phyloP scores from a whole-genome alignment of 1,140 invertebrate genomes.

The Ips nitidus region DNA sequence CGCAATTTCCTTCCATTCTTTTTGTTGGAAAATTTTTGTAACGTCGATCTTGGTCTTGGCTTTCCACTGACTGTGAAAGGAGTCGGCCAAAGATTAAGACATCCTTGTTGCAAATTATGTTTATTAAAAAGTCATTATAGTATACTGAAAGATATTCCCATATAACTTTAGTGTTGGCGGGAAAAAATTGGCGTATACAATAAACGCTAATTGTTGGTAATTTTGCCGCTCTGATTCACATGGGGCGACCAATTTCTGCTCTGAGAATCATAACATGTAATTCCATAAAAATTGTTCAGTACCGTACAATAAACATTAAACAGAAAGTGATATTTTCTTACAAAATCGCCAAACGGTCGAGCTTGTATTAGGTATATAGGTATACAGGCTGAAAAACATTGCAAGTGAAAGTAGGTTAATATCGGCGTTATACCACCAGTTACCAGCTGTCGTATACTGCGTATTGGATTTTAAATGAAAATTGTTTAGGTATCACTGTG shows the following conservation, averaged over 20 bases:
- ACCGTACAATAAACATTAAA: not conserved
- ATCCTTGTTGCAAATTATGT: not conserved
- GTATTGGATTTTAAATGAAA: too few relatives aligned
- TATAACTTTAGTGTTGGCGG: too few relatives aligned
- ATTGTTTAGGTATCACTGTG: too few relatives aligned
- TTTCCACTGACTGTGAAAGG: not conserved
- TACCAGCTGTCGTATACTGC: conserved; percentile 14
- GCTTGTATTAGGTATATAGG: not conserved
- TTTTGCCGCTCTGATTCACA: conserved; percentile 24
- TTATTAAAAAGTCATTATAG: conserved; percentile 1
- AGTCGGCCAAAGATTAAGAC: not conserved
- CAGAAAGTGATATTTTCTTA: not conserved
- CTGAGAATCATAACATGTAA: not conserved
- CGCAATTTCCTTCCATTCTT: conserved; percentile 14
- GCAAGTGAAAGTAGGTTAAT: conserved; percentile 31
- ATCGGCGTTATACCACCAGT: conserved; percentile 18
- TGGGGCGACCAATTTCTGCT: conserved; percentile 11
- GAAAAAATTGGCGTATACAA: not conserved
- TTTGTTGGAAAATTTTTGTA: not conserved
- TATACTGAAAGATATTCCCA: not conserved
- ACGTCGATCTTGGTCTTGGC: not conserved
- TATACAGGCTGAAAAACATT: conserved; percentile 13
- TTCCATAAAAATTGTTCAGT: not conserved
- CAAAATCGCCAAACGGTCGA: not conserved
- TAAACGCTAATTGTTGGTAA: conserved; percentile 5